Percentiles rank a stretch among this genome's conserved stretches.
Conservation (phyloP, 2,888 invertebrate genomes). For the Petrophora chlorosata region DNA sequence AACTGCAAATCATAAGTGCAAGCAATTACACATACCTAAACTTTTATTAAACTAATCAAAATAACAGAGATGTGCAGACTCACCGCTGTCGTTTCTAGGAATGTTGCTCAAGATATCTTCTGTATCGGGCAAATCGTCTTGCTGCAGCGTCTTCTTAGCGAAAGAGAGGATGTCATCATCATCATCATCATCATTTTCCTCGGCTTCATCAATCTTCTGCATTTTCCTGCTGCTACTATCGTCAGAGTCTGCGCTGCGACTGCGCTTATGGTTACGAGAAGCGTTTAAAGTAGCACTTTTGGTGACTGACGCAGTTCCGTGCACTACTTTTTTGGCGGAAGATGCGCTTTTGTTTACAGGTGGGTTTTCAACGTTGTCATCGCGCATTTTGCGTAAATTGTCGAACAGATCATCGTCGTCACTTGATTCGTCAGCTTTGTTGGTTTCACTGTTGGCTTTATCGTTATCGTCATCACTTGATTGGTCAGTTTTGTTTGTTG, state of each 20-base stretch:
- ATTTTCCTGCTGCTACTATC: slow-evolving; percentile 59
- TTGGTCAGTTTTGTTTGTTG: slow-evolving; percentile 17
- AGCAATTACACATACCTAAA: too few relatives aligned
- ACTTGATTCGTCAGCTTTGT: slow-evolving; percentile 48
- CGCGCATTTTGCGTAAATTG: slow-evolving; percentile 67
- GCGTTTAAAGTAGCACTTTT: slow-evolving; percentile 15
- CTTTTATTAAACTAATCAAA: too few relatives aligned
- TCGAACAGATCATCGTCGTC: slow-evolving; percentile 74
- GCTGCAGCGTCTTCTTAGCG: slow-evolving; percentile 71
- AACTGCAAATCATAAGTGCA: too few relatives aligned
- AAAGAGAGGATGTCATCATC: slow-evolving; percentile 70
- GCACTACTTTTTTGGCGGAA: not conserved
- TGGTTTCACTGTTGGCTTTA: slow-evolving; percentile 19
- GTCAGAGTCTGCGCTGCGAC: slow-evolving; percentile 61
- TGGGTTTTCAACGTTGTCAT: slow-evolving; percentile 32
- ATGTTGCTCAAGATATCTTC: slow-evolving; percentile 65
- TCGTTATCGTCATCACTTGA: too few relatives aligned
- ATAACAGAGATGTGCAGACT: too few relatives aligned
- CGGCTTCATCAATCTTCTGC: slow-evolving; percentile 65
- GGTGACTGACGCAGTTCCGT: not conserved
- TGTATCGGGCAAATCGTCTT: slow-evolving; percentile 66
- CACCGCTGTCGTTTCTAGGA: slow-evolving; percentile 58
- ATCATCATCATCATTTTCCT: slow-evolving; percentile 45
- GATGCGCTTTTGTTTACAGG: not conserved
- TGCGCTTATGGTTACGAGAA: slow-evolving; percentile 56